Conservation (phyloP, 1,140 invertebrate genomes). For the Achroia grisella region DNA sequence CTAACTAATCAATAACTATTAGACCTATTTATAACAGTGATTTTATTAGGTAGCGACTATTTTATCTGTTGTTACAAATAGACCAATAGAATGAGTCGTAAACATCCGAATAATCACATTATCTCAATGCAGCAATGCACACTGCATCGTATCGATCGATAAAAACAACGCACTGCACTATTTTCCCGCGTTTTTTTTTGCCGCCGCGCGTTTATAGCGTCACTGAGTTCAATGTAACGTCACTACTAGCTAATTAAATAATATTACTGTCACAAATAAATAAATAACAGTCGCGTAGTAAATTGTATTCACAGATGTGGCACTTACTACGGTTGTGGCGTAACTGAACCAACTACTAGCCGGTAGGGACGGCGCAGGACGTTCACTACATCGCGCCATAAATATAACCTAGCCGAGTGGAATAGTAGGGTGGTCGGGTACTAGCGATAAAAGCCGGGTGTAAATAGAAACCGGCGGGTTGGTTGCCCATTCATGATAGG, state of each 20-base stretch:
- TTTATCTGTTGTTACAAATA: constrained; percentile 3
- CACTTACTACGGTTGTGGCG: constrained; percentile 44
- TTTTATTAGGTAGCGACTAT: neutral
- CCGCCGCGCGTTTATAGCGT: neutral
- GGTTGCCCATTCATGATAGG: constrained; percentile 44
- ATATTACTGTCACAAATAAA: constrained; percentile 10
- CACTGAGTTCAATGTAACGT: neutral
- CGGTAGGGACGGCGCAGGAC: constrained; percentile 37
- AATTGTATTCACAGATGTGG: constrained; percentile 27
- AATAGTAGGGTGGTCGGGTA: constrained; percentile 24
- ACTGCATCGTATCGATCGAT: constrained; percentile 41
- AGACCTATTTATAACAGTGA: constrained; percentile 3
- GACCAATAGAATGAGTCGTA: constrained; percentile 21
- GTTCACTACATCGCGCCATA: constrained; percentile 39
- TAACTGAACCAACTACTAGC: constrained; percentile 38
- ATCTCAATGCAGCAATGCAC: constrained; percentile 41
- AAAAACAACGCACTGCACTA: constrained; percentile 33
- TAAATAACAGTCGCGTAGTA: constrained; percentile 23
- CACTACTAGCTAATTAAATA: constrained; percentile 4
- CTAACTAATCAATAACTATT: constrained; percentile 1
- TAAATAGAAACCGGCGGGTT: constrained; percentile 34
- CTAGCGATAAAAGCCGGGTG: constrained; percentile 1
- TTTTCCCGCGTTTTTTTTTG: constrained; percentile 46
- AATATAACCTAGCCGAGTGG: constrained; percentile 58
- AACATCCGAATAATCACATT: constrained; percentile 36